Conservation (phyloP, 2,888 invertebrate species). For the Mechanitis mazaeus region DNA sequence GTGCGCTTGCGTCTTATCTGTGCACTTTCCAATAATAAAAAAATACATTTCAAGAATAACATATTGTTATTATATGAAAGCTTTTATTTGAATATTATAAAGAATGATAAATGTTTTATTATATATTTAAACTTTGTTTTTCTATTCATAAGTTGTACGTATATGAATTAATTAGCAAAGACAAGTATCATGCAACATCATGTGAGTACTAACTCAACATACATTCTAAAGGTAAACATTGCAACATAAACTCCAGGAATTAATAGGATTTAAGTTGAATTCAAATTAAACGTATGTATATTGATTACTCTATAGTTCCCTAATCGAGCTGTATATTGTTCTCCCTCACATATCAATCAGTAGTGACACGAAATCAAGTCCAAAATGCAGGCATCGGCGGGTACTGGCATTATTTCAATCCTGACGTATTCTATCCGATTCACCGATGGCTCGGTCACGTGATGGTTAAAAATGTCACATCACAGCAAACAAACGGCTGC, state of each 20-base stretch:
- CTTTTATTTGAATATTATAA: too few species aligned
- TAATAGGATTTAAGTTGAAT: background rate
- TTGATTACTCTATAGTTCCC: background rate
- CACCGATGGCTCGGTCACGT: conserved; percentile 12
- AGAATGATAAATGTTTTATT: too few species aligned
- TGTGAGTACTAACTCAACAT: too few species aligned
- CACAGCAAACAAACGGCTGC: conserved; percentile 15
- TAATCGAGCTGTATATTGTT: conserved; percentile 5
- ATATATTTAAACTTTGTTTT: too few species aligned
- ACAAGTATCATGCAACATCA: too few species aligned
- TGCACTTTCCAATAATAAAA: conserved; percentile 26
- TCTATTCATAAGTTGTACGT: too few species aligned
- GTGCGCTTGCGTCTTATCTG: conserved; percentile 13
- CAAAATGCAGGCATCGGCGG: conserved; percentile 11
- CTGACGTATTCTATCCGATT: conserved; percentile 18
- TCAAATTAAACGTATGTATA: background rate
- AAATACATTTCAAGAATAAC: background rate
- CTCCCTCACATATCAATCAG: background rate
- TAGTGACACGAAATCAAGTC: conserved; percentile 6
- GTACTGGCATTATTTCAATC: conserved; percentile 19
- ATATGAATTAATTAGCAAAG: too few species aligned
- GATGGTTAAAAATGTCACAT: conserved; percentile 24
- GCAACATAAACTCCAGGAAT: too few species aligned
- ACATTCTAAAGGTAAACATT: too few species aligned
- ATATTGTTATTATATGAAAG: background rate